Evolutionary conservation across 2,888 invertebrate genomes (phyloP).

Genomic region (Cataglyphis altisquamis): DNA sequence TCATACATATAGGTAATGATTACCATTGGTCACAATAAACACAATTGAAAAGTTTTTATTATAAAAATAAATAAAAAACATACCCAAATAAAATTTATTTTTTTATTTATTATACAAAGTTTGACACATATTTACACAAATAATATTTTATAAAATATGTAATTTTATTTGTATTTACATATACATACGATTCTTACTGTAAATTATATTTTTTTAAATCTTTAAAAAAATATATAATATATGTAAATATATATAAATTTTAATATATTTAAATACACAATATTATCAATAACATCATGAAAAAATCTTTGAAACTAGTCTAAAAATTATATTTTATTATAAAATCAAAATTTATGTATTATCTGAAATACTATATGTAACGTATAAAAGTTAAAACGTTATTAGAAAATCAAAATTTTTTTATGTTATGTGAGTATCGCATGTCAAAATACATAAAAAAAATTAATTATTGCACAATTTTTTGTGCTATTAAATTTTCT

Average conservation of each 20-base stretch:
- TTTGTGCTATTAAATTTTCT: conserved; percentile 85
- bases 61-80: conserved; percentile 14
- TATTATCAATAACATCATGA: conserved; percentile 4
- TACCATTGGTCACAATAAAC: not conserved
- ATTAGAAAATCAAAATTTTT: conserved; percentile 4
- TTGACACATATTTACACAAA: not conserved
- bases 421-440: not conserved
- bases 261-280: not conserved
- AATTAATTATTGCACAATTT: conserved; percentile 86
- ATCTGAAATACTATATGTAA: not conserved
- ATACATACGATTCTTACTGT: not conserved
- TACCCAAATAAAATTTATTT: not conserved
- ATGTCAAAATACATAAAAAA: not conserved
- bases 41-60: conserved; percentile 38
- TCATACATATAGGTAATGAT: conserved; percentile 8
- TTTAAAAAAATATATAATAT: not conserved
- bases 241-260: not conserved
- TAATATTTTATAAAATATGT: not conserved
- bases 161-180: not conserved
- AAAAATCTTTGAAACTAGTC: not conserved
- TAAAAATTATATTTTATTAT: not conserved
- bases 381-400: not conserved
- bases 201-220: not conserved
- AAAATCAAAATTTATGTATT: not conserved
- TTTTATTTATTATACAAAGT: not conserved